Evolutionary conservation across 2,888 invertebrate genomes (phyloP), one percentile per base, ranked within the genome.

Genomic region (Tigriopus californicus): DNA sequence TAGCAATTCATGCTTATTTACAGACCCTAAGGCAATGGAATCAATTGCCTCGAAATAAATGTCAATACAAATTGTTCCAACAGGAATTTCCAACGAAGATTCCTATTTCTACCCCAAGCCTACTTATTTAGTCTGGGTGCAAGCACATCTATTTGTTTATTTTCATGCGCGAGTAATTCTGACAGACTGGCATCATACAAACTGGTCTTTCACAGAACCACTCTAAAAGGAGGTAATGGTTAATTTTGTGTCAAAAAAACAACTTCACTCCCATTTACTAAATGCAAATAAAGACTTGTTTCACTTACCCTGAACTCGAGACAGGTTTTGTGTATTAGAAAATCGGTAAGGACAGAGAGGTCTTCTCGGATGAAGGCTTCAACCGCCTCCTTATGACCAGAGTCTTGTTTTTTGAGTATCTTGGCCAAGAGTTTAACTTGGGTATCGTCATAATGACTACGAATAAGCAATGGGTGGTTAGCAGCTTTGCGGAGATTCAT

Each of bases 401-500:
- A 58, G 8, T 58, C 61, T 6, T 49, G 41, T 18, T 41, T 58
- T 49, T 62, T 63, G n/a, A 64, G 57, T 5, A 62, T 51, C 41
- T 60, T 54, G 3, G 63, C 60, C 24, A 64, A 20, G 13, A 56
- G 54, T 11, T 84, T 83, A 47, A 79, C 83, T 69, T 85, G 83
- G 68, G 85, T 85, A 67, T 83, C 84, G 0, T 72, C 71, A 65
- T 71, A 76, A 41, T 83, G 79, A 67, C 77, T 77, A 40, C 92
- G 78, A 64, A 87, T 74, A 0, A 97, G 75, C 11, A 92, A 74
- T 0, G 94, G 92, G 72, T 97, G 97, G 74, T 95, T 95, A 42
- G 94, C 88, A 22, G 87, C 76, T 71, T 92, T 94, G 1, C 95
- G 76, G 72, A 97, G 79, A 70, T 91, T 86, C 82, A 92, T 91